Conservation (phyloP, 2,797 vertebrate genomes). For the Apogon hyalosoma region DNA sequence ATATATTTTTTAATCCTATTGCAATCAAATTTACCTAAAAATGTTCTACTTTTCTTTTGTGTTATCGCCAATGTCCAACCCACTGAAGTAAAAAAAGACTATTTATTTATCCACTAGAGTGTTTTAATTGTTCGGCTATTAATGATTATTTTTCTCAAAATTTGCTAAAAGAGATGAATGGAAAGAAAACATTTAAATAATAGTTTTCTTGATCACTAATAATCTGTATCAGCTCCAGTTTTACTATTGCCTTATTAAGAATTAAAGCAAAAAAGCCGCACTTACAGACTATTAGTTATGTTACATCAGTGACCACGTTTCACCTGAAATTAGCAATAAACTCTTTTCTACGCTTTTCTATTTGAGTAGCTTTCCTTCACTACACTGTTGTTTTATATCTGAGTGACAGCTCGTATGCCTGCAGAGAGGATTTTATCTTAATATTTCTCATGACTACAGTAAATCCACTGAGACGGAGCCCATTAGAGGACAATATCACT, state of each 20-base stretch:
- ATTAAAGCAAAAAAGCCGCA: neutral
- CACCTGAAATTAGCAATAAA: slow-evolving; percentile 1
- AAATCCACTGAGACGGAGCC: slow-evolving; percentile 22
- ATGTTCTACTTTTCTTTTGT: too few species aligned
- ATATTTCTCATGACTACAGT: slow-evolving; percentile 29
- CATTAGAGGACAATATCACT: slow-evolving; percentile 38
- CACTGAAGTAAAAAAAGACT: too few species aligned
- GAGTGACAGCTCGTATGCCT: slow-evolving; percentile 12
- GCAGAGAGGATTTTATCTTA: slow-evolving; percentile 36
- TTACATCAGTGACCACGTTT: neutral
- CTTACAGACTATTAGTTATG: neutral
- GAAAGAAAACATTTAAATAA: too few species aligned
- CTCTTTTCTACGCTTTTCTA: neutral
- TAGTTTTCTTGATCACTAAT: too few species aligned
- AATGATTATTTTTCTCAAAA: too few species aligned
- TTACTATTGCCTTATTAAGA: neutral
- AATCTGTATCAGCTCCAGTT: too few species aligned
- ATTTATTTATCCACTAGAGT: too few species aligned
- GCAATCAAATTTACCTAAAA: too few species aligned
- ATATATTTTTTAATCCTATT: too few species aligned
- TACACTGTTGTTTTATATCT: slow-evolving; percentile 9
- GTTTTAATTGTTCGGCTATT: too few species aligned
- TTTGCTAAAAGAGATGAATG: too few species aligned
- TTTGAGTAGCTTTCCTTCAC: neutral
- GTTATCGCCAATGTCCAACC: too few species aligned